These are phyloP conservation scores for Cottus gobio DNA, from an alignment of 2,113 vertebrate species.

Conservation along the genomic window DNA sequence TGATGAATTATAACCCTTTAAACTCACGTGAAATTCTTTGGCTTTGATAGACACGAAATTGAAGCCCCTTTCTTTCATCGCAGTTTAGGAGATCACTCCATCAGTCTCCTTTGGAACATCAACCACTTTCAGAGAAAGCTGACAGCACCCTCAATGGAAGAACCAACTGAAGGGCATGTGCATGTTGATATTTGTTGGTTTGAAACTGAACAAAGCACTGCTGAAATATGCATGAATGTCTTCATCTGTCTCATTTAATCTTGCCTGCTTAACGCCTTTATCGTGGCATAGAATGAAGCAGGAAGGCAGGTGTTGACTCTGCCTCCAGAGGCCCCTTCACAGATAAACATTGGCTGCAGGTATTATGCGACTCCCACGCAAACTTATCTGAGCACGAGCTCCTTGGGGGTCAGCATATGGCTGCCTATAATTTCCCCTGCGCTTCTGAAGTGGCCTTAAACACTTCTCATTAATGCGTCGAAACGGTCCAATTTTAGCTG, in stretches of 20 bases:
- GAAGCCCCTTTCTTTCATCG: slow-evolving; percentile 35
- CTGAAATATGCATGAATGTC: slow-evolving; percentile 13
- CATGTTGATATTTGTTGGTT: background rate
- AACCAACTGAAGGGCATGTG: background rate
- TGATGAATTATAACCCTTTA: slow-evolving; percentile 61
- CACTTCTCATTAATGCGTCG: slow-evolving; percentile 35
- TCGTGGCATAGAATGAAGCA: slow-evolving; percentile 15
- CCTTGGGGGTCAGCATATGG: slow-evolving; percentile 59
- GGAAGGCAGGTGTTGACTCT: slow-evolving; percentile 54
- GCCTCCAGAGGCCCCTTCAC: slow-evolving; percentile 24
- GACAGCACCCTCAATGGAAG: background rate
- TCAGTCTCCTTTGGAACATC: background rate
- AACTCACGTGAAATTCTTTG: slow-evolving; percentile 48
- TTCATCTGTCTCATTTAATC: slow-evolving; percentile 19
- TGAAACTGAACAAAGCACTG: background rate
- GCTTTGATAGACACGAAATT: slow-evolving; percentile 43
- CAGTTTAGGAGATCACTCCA: background rate
- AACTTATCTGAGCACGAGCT: slow-evolving; percentile 20
- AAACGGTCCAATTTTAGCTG: slow-evolving; percentile 35
- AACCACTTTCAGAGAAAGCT: background rate
- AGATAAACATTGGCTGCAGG: slow-evolving; percentile 45
- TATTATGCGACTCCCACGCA: slow-evolving; percentile 34
- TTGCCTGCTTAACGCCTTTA: slow-evolving; percentile 18
- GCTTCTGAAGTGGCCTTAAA: slow-evolving; percentile 21
- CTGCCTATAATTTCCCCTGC: slow-evolving; percentile 43